A percentile compares a stretch with the other conserved stretches of the same genome.
Evolutionary conservation across 2,888 invertebrate genomes (phyloP).

Genomic region (Phortica magna): DNA sequence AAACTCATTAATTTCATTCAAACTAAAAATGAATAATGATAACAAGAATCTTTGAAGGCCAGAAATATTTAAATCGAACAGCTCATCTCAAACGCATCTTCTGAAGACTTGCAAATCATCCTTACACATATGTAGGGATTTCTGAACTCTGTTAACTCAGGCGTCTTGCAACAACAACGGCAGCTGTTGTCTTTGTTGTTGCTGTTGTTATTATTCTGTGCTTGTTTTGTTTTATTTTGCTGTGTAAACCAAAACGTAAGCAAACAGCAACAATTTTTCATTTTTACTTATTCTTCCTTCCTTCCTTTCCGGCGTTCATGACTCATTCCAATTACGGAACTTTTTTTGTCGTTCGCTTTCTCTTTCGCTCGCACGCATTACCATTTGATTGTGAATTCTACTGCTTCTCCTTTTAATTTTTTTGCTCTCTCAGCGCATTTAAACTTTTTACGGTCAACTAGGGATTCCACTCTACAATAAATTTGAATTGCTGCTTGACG

Average conservation of each 20-base stretch:
- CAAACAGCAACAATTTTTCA: constrained; percentile 35
- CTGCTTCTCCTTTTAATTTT: background rate
- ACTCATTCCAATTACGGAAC: constrained; percentile 1
- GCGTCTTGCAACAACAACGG: background rate
- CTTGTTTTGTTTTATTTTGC: background rate
- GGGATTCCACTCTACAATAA: constrained; percentile 10
- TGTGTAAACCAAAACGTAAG: constrained; percentile 4
- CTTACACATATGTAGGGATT: background rate
- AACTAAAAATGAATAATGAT: constrained; percentile 38
- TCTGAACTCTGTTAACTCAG: background rate
- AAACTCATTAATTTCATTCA: constrained; percentile 40
- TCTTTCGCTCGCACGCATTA: background rate
- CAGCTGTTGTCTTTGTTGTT: background rate
- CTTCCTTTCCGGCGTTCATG: background rate
- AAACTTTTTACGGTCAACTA: constrained; percentile 24
- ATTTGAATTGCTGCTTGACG: background rate
- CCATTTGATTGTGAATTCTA: background rate
- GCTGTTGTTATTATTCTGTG: constrained; percentile 23
- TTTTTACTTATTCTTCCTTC: constrained; percentile 14
- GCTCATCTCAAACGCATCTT: background rate
- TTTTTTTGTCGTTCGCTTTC: background rate
- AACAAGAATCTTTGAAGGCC: background rate
- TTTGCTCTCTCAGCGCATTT: background rate
- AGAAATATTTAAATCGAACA: background rate
- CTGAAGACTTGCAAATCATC: background rate